A percentile compares a stretch with the other conserved stretches of the same genome.
Evolutionary conservation across 2,888 invertebrate species (phyloP).

Genomic region (Lepidochitona cinerea): DNA sequence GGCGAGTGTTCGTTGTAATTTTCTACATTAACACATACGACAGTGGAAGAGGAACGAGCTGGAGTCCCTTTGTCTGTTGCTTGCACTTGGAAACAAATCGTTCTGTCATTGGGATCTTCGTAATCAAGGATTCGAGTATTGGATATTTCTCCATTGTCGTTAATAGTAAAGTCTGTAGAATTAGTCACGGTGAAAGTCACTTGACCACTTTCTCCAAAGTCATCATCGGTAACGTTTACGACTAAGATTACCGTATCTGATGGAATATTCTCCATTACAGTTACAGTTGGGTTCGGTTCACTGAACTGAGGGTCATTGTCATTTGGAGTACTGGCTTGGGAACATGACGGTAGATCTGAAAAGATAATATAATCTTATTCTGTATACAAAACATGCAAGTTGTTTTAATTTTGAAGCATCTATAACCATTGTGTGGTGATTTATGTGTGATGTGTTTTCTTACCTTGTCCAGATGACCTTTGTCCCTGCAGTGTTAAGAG

Average conservation of each 20-base stretch:
- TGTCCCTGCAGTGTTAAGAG: background rate
- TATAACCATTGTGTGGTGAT: no score
- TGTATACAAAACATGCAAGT: no score
- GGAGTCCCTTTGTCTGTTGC: background rate
- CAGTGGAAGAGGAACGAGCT: background rate
- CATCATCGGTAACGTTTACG: background rate
- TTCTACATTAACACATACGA: background rate
- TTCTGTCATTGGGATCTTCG: background rate
- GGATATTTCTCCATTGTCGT: background rate
- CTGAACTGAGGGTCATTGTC: background rate
- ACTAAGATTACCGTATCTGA: background rate
- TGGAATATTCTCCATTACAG: background rate
- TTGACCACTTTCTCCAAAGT: background rate
- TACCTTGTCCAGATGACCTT: no score
- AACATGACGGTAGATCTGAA: background rate
- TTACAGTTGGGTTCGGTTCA: background rate
- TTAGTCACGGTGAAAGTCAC: background rate
- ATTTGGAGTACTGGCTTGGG: background rate
- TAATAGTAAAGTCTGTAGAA: background rate
- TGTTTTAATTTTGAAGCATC: no score
- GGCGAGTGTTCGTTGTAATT: background rate
- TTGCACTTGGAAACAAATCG: background rate
- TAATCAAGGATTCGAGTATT: background rate
- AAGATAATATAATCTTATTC: no score
- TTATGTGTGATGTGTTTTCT: no score